Evolutionary conservation across 2,797 vertebrate species (phyloP).

Genomic region (Parauchenoglanis ngamensis): DNA sequence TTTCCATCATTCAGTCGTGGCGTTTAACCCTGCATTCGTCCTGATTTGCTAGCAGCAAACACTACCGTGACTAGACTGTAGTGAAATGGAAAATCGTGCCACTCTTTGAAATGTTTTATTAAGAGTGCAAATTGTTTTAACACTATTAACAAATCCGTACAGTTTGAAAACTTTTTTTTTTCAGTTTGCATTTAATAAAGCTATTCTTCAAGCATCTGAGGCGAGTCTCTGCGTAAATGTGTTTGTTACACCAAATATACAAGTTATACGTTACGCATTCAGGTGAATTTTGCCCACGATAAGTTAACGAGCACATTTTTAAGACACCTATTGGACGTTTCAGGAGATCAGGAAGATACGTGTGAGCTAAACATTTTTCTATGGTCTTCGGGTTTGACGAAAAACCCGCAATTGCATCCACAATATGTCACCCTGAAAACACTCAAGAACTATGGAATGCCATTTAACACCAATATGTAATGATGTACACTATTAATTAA

Average conservation of each 20-base stretch:
- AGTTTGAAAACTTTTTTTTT: neutral
- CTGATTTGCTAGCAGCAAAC: neutral
- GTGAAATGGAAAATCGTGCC: neutral
- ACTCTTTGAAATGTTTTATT: neutral
- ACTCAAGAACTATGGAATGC: neutral
- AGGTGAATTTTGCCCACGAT: neutral
- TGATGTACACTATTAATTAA: neutral
- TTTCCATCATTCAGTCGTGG: neutral
- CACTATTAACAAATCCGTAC: neutral
- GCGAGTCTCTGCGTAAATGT: neutral
- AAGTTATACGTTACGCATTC: neutral
- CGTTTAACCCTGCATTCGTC: neutral
- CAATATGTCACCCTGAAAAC: neutral
- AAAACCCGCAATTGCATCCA: neutral
- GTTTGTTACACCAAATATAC: neutral
- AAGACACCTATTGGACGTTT: neutral
- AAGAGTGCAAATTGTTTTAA: neutral
- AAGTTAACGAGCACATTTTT: neutral
- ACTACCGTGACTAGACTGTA: neutral
- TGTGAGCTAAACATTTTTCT: too few relatives aligned
- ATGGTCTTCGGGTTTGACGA: neutral
- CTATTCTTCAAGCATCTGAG: neutral
- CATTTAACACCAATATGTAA: neutral
- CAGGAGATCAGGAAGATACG: neutral
- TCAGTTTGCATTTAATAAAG: neutral